A percentile compares a stretch with the other conserved stretches of the same genome.
Evolutionary conservation across 2,797 vertebrate genomes (phyloP).

Genomic region (Myotis myotis): DNA sequence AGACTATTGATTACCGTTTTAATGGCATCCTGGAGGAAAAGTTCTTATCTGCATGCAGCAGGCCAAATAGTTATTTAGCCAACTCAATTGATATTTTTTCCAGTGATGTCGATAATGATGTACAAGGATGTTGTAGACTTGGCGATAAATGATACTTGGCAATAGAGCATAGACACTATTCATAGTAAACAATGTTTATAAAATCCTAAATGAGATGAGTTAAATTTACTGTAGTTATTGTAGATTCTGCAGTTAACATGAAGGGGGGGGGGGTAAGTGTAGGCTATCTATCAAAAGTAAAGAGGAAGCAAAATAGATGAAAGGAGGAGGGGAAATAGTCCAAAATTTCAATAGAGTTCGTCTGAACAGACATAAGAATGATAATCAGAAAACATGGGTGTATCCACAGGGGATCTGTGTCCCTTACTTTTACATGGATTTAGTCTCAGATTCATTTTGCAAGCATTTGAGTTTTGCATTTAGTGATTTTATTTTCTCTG

Average conservation of each 20-base stretch:
- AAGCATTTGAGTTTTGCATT: background rate
- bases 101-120: background rate
- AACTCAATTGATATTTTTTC: background rate
- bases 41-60: background rate
- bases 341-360: background rate
- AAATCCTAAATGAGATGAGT: background rate
- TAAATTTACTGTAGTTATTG: background rate
- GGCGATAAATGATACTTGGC: background rate
- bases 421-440: background rate
- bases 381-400: background rate
- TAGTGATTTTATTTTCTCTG: background rate
- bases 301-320: background rate
- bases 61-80: background rate
- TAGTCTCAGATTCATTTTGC: background rate
- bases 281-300: background rate
- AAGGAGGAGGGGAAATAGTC: background rate
- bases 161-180: background rate
- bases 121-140: background rate
- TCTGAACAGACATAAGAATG: background rate
- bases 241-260: background rate
- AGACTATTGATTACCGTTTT: conserved; percentile 19
- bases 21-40: background rate
- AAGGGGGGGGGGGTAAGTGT: background rate
- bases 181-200: background rate
- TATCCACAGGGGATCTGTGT: background rate